These are phyloP conservation scores for Drosophila orosa DNA, from an alignment of 1,140 invertebrate species.

Conservation along the genomic window DNA sequence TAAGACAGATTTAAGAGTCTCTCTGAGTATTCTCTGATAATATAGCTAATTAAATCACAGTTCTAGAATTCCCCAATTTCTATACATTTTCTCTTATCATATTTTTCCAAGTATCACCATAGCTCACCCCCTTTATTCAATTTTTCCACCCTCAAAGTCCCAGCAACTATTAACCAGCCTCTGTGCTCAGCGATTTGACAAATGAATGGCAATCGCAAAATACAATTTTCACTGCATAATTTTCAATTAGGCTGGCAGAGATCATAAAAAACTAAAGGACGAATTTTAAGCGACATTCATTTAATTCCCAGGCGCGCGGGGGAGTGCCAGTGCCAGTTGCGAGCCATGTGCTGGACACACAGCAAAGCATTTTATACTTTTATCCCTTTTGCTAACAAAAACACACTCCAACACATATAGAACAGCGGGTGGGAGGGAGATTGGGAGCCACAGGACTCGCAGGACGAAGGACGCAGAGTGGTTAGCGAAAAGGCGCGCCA, in stretches of 20 bases:
- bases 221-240: conserved; percentile 62
- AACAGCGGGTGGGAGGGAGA: not conserved
- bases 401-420: conserved; percentile 45
- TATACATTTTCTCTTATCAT: not conserved
- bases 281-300: conserved; percentile 73
- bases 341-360: conserved; percentile 69
- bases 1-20: rapidly evolving
- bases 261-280: conserved; percentile 57
- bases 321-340: not conserved
- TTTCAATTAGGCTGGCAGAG: conserved; percentile 71
- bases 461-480: conserved; percentile 20
- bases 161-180: conserved; percentile 48
- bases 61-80: no score
- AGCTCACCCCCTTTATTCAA: no score
- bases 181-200: conserved; percentile 59
- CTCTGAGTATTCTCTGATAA: not conserved
- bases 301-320: conserved; percentile 48
- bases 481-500: conserved; percentile 79
- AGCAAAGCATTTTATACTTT: conserved; percentile 77
- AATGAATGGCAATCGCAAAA: conserved; percentile 57
- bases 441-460: not conserved
- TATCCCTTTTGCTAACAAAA: conserved; percentile 80
- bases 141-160: not conserved
- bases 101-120: no score
- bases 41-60: not conserved